These are phyloP conservation scores for Luehdorfia chinensis DNA, from an alignment of 1,140 invertebrate species.

Conservation along the genomic window DNA sequence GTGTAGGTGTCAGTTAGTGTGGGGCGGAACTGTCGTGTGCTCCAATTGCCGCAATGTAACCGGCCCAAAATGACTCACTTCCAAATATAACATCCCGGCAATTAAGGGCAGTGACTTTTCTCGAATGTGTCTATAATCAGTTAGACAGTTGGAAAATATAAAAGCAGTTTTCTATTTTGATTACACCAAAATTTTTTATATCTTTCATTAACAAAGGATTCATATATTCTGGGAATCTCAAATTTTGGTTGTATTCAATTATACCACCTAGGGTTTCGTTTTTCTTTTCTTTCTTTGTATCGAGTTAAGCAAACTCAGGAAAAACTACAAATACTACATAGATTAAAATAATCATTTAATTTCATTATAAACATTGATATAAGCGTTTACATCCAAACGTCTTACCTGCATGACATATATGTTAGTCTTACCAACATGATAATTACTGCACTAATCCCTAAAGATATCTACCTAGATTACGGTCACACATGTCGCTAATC, in stretches of 20 bases:
- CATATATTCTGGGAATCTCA: not conserved
- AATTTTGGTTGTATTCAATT: not conserved
- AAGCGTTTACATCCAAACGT: not conserved
- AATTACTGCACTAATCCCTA: not conserved
- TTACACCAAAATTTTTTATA: no score
- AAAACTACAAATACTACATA: no score
- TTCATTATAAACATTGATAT: no score
- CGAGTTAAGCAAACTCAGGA: no score
- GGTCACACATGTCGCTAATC: not conserved
- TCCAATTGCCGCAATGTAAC: constrained; percentile 9
- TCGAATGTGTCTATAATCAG: no score
- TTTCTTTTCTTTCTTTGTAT: no score
- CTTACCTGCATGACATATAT: not conserved
- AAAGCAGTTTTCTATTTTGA: not conserved
- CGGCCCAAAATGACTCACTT: constrained; percentile 11
- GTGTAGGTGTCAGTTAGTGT: not conserved
- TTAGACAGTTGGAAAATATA: no score
- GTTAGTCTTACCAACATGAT: no score
- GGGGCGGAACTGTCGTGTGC: constrained; percentile 9
- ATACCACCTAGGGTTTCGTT: no score
- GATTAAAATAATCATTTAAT: no score
- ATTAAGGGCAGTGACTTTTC: constrained; percentile 7
- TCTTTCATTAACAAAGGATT: no score
- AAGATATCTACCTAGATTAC: not conserved
- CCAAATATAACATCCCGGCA: constrained; percentile 10